These are phyloP conservation scores for Drosophila sproati DNA, from an alignment of 1,140 invertebrate species.

Conservation along the genomic window DNA sequence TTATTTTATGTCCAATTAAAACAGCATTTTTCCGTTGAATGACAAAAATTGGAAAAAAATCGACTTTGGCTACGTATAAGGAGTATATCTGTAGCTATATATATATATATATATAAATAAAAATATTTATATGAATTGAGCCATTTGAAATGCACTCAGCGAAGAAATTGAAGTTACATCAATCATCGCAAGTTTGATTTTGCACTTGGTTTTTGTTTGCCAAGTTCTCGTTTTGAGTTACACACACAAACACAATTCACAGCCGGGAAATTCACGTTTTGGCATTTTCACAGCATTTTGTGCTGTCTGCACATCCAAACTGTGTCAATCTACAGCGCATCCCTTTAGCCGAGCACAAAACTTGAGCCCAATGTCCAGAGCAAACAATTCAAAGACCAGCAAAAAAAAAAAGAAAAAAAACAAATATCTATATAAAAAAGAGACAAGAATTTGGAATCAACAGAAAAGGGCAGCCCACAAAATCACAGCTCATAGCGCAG, in stretches of 20 bases:
- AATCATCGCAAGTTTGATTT: not conserved
- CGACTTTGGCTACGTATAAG: too few species aligned
- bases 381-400: constrained; percentile 39
- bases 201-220: not conserved
- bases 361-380: constrained; percentile 46
- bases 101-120: too few species aligned
- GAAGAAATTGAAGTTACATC: not conserved
- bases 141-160: too few species aligned
- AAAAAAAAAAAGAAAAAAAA: not conserved
- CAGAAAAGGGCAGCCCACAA: not conserved
- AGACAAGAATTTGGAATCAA: not conserved
- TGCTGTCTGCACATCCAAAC: constrained; percentile 2
- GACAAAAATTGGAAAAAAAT: too few species aligned
- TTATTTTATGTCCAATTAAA: not conserved
- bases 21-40: not conserved
- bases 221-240: not conserved
- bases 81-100: too few species aligned
- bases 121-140: not conserved
- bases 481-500: constrained; percentile 37
- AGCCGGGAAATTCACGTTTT: constrained; percentile 10
- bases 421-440: not conserved
- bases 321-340: constrained; percentile 47
- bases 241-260: not conserved
- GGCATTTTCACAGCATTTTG: not conserved
- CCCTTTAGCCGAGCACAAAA: constrained; percentile 29